phyloP scores from a whole-genome alignment of 2,797 vertebrate species.

The Scolopax bukidnonensis region DNA sequence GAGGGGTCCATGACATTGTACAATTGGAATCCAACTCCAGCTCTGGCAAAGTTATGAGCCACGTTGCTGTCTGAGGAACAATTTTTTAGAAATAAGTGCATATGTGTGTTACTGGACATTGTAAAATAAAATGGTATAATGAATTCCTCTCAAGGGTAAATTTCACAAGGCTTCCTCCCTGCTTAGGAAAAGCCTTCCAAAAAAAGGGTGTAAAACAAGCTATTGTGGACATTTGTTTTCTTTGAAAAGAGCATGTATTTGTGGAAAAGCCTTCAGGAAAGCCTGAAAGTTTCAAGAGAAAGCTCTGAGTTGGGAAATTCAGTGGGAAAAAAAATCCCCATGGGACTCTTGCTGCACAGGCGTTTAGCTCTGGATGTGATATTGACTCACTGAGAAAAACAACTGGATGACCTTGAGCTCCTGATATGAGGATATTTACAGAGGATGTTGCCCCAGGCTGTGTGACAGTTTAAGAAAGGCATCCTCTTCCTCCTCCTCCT shows the following conservation, averaged over 20 bases:
- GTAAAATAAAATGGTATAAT: neutral
- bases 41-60: neutral
- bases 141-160: neutral
- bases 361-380: neutral
- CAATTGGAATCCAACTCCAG: neutral
- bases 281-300: neutral
- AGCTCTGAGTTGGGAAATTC: neutral
- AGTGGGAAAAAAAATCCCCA: neutral
- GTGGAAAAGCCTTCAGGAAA: neutral
- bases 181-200: neutral
- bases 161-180: neutral
- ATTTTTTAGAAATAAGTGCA: neutral
- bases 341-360: neutral
- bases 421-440: neutral
- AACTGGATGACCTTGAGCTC: neutral
- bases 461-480: neutral
- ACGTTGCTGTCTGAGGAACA: fast-evolving
- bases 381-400: neutral
- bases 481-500: neutral
- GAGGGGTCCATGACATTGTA: neutral
- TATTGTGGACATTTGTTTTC: neutral
- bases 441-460: neutral
- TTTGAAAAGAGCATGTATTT: neutral
- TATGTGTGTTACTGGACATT: neutral
- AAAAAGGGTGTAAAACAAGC: neutral